These are phyloP conservation scores for Escarpia spicata DNA, from an alignment of 2,888 invertebrate genomes.

Conservation along the genomic window DNA sequence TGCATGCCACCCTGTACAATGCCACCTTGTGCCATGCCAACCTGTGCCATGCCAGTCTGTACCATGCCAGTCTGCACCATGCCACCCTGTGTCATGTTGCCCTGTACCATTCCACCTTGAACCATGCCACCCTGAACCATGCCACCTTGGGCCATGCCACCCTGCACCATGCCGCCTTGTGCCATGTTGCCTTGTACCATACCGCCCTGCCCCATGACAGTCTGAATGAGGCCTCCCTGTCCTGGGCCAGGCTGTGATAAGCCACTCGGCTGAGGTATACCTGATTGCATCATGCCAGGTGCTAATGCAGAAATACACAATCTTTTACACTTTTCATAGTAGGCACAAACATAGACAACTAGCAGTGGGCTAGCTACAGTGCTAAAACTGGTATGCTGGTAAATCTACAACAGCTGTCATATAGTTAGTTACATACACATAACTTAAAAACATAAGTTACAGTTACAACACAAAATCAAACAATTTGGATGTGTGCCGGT, in stretches of 20 bases:
- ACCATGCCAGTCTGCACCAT: background rate
- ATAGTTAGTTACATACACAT: too few relatives aligned
- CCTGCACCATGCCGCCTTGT: too few relatives aligned
- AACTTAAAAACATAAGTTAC: too few relatives aligned
- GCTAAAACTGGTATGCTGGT: too few relatives aligned
- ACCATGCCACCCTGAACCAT: background rate
- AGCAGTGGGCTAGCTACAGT: background rate
- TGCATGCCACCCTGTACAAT: constrained; percentile 23
- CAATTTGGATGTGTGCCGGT: too few relatives aligned
- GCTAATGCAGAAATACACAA: background rate
- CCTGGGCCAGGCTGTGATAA: background rate
- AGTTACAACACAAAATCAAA: too few relatives aligned
- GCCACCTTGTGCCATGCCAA: constrained; percentile 20
- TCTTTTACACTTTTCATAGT: background rate
- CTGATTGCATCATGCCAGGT: background rate
- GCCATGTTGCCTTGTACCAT: too few relatives aligned
- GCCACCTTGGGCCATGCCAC: too few relatives aligned
- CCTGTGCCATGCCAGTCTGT: background rate
- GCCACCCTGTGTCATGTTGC: background rate
- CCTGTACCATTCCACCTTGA: too few relatives aligned
- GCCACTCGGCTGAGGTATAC: background rate
- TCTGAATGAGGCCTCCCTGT: too few relatives aligned
- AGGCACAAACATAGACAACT: background rate
- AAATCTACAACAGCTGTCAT: too few relatives aligned
- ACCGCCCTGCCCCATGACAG: too few relatives aligned